A percentile compares a stretch with the other conserved stretches of the same genome.
phyloP scores from a whole-genome alignment of 2,797 vertebrate genomes.

The Poliocrania exsul region DNA sequence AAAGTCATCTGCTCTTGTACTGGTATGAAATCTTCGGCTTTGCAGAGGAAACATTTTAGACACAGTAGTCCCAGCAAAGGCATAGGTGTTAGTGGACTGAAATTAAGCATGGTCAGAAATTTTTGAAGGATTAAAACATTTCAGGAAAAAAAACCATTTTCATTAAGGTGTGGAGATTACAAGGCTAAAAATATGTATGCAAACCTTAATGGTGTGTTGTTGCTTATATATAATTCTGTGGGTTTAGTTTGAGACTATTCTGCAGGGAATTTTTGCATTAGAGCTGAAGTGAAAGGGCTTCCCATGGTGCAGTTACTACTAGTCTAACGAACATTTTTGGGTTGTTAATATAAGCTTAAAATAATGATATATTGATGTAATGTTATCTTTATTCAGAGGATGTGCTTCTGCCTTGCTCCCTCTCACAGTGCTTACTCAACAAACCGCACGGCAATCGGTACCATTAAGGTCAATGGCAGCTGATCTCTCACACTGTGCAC shows the following conservation, averaged over 20 bases:
- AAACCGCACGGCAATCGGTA: not conserved
- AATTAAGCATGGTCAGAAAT: not conserved
- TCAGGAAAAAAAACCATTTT: not conserved
- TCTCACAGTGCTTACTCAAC: conserved; percentile 24
- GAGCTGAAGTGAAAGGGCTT: not conserved
- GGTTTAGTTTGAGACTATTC: not conserved
- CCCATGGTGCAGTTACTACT: not conserved
- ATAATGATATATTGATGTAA: not conserved
- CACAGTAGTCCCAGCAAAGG: not conserved
- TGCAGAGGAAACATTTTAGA: not conserved
- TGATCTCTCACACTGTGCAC: not conserved
- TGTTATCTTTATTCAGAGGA: conserved; percentile 18
- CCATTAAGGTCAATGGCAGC: conserved; percentile 18
- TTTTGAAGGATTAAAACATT: not conserved
- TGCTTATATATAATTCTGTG: not conserved
- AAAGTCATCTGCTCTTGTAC: not conserved
- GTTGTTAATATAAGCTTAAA: not conserved
- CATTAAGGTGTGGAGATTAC: not conserved
- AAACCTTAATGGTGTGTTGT: not conserved
- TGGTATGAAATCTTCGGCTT: not conserved
- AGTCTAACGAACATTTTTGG: not conserved
- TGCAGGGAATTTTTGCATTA: not conserved
- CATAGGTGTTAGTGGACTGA: not conserved
- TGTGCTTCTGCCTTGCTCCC: not conserved
- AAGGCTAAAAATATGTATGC: not conserved